Evolutionary conservation across 2,797 vertebrate genomes (phyloP).

Genomic region (Huso huso): DNA sequence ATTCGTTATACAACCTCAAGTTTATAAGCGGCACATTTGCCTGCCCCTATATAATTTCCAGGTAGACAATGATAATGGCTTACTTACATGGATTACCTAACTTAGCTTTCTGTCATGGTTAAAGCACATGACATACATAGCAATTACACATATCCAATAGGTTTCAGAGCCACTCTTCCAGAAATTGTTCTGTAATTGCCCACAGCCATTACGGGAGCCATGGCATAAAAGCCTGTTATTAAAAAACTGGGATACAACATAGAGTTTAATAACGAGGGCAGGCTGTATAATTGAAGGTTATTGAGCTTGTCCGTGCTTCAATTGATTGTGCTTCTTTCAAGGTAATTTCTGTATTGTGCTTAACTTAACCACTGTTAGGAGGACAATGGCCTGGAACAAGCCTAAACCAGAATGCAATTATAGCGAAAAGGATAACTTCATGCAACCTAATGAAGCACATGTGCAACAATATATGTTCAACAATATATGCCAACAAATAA

Average conservation of each 20-base stretch:
- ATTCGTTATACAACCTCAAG: no score
- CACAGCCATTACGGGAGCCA: conserved; percentile 5
- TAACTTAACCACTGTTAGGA: not conserved
- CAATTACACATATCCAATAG: not conserved
- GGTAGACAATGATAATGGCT: no score
- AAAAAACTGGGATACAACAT: conserved; percentile 11
- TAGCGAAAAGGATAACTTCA: no score
- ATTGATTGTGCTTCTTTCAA: not conserved
- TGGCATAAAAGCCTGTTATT: conserved; percentile 13
- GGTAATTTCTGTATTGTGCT: conserved; percentile 2
- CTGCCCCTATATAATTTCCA: no score
- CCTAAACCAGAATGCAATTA: no score
- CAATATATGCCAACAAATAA: no score
- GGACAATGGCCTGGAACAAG: not conserved
- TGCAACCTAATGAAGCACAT: no score
- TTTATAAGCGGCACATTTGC: no score
- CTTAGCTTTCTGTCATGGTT: no score
- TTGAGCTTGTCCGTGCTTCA: conserved; percentile 11
- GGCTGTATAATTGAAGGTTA: conserved; percentile 16
- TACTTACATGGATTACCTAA: no score
- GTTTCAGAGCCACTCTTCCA: conserved; percentile 7
- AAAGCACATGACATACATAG: not conserved
- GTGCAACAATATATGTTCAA: no score
- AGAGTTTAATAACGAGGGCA: conserved; percentile 14
- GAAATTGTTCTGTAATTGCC: conserved; percentile 9